phyloP scores from a whole-genome alignment of 2,797 vertebrate species.

The Vespertilio murinus region DNA sequence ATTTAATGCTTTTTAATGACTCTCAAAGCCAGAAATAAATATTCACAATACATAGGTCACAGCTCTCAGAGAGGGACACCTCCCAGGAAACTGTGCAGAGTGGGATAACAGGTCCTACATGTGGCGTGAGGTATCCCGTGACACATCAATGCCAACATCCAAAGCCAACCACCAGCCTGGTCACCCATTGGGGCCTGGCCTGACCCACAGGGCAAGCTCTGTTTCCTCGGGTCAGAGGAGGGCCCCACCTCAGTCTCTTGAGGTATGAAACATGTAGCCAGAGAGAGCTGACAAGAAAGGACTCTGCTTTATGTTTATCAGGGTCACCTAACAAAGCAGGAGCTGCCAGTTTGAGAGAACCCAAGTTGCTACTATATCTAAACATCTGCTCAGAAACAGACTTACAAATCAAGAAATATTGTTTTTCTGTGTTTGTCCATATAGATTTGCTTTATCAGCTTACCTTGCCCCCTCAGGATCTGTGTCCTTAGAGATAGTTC shows the following conservation, averaged over 20 bases:
- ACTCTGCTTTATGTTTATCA: background rate
- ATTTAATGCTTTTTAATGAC: background rate
- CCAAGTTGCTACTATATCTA: background rate
- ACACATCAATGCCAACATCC: accelerated
- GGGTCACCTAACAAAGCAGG: background rate
- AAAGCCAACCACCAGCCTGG: background rate
- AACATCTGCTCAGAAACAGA: too few species aligned
- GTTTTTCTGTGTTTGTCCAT: background rate
- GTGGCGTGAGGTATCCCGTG: too few species aligned
- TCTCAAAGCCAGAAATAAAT: background rate
- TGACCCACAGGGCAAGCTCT: too few species aligned
- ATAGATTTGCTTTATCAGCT: too few species aligned
- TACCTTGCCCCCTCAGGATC: accelerated
- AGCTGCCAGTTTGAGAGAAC: background rate
- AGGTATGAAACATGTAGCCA: background rate
- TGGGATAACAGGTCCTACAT: background rate
- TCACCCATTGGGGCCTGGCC: too few species aligned
- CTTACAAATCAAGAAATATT: background rate
- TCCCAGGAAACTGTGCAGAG: background rate
- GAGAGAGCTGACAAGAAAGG: background rate
- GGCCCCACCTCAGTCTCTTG: background rate
- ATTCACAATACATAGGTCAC: background rate
- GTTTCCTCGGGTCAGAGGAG: background rate
- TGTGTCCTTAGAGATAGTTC: background rate
- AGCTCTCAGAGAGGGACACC: background rate